Conservation (phyloP, 2,888 invertebrate genomes). For the Chrysolina oricalcia region DNA sequence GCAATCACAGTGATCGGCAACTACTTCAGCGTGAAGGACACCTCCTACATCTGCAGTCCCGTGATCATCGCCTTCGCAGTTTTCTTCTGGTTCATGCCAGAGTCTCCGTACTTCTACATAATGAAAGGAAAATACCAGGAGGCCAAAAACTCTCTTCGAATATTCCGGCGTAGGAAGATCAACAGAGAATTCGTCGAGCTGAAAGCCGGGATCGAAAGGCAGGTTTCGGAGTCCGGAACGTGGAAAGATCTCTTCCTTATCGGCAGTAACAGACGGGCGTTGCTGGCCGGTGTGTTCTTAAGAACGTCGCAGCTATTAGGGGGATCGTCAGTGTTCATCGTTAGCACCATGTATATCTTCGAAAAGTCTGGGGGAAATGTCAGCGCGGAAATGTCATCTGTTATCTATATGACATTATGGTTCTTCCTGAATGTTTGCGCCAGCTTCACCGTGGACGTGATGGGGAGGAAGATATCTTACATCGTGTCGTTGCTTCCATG, state of each 20-base stretch:
- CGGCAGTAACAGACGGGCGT: constrained; percentile 59
- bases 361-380: constrained; percentile 62
- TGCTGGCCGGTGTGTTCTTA: constrained; percentile 59
- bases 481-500: constrained; percentile 56
- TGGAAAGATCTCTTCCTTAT: constrained; percentile 62
- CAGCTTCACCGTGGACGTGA: constrained; percentile 55
- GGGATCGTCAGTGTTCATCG: constrained; percentile 59
- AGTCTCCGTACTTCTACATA: constrained; percentile 68
- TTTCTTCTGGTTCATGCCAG: constrained; percentile 77
- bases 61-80: constrained; percentile 76
- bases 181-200: constrained; percentile 58
- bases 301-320: constrained; percentile 62
- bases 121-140: constrained; percentile 56
- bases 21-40: constrained; percentile 72
- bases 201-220: constrained; percentile 59
- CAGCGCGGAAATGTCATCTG: constrained; percentile 38
- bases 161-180: constrained; percentile 58
- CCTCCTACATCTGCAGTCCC: constrained; percentile 75
- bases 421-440: constrained; percentile 50
- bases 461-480: constrained; percentile 58
- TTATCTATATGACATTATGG: constrained; percentile 53
- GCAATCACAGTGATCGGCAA: constrained; percentile 72
- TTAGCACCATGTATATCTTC: constrained; percentile 64
- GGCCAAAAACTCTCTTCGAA: constrained; percentile 57
- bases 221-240: constrained; percentile 63